Percentiles rank a stretch among this genome's conserved stretches.
Evolutionary conservation across 2,797 vertebrate genomes (phyloP).

Genomic region (Dryobates pubescens): DNA sequence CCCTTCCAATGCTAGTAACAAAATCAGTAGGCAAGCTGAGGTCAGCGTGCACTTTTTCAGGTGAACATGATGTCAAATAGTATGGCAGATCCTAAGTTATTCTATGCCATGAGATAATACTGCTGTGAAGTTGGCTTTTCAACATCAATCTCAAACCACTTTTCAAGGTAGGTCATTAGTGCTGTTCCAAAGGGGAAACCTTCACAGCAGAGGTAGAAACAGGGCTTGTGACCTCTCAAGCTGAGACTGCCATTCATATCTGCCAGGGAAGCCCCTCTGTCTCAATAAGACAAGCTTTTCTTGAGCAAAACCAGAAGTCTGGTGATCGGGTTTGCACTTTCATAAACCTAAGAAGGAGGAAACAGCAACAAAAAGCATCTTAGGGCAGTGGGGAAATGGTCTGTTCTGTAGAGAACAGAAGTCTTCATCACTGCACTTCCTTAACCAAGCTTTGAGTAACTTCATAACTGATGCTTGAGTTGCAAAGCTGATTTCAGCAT

Average conservation of each 20-base stretch:
- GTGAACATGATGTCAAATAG: fast-evolving
- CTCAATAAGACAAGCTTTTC: not conserved
- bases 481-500: not conserved
- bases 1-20: not conserved
- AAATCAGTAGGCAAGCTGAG: not conserved
- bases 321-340: not conserved
- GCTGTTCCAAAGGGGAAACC: not conserved
- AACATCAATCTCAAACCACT: not conserved
- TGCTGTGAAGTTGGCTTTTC: not conserved
- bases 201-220: not conserved
- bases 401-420: not conserved
- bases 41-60: not conserved
- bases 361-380: not conserved
- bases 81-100: not conserved
- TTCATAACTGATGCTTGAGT: not conserved
- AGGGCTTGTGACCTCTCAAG: not conserved
- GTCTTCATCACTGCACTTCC: not conserved
- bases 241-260: not conserved
- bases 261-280: not conserved
- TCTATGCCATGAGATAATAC: not conserved
- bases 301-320: not conserved
- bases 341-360: not conserved
- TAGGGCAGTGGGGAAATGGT: not conserved
- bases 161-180: not conserved
- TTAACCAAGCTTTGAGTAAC: not conserved